Conservation (phyloP, 2,113 vertebrate species). For the Corythornis cristatus region DNA sequence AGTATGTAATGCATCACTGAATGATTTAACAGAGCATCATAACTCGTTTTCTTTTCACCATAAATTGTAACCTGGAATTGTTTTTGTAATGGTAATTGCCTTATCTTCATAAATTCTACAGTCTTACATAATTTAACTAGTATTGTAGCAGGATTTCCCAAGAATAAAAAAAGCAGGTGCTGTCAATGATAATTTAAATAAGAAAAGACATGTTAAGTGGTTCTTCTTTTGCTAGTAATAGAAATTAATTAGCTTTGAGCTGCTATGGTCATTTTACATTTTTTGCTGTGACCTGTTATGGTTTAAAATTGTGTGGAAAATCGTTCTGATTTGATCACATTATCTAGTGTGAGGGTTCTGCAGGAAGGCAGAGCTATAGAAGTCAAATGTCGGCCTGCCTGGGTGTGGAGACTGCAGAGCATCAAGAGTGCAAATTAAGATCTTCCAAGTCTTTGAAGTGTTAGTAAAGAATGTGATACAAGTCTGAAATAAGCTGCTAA, state of each 20-base stretch:
- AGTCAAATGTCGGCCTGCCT: constrained; percentile 4
- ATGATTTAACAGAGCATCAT: constrained; percentile 72
- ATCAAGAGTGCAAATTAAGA: not conserved
- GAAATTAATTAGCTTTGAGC: constrained; percentile 81
- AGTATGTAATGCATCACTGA: constrained; percentile 61
- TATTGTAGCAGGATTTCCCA: constrained; percentile 78
- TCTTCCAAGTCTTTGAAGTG: not conserved
- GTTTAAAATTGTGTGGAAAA: constrained; percentile 74
- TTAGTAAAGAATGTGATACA: not conserved
- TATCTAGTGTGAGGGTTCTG: constrained; percentile 61
- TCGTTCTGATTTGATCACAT: constrained; percentile 70
- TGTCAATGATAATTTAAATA: constrained; percentile 82
- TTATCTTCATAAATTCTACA: constrained; percentile 80
- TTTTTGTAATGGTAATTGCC: constrained; percentile 81
- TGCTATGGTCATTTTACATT: constrained; percentile 69
- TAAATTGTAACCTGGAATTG: constrained; percentile 74
- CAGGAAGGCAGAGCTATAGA: constrained; percentile 62
- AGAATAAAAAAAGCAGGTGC: constrained; percentile 76
- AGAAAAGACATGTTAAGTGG: constrained; percentile 80
- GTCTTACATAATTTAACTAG: constrained; percentile 77
- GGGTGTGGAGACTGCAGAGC: not conserved
- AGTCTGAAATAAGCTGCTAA: not conserved
- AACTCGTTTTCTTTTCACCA: constrained; percentile 70
- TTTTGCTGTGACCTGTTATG: constrained; percentile 64
- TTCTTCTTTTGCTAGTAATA: constrained; percentile 77